phyloP scores from a whole-genome alignment of 2,797 vertebrate genomes.

The Alectoris magna region DNA sequence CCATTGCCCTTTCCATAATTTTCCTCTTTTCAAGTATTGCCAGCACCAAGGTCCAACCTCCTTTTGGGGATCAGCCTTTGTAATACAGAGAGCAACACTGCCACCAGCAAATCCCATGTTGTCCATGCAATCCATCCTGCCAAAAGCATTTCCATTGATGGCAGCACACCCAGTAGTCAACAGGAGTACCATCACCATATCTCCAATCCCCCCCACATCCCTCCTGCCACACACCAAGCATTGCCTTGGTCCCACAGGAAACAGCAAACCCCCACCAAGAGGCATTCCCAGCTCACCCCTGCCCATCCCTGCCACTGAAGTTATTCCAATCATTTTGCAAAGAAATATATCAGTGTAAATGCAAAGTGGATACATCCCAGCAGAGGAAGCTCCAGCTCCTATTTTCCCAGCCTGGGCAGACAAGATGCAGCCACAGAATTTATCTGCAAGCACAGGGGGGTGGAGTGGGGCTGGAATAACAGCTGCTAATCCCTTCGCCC shows the following conservation, averaged over 20 bases:
- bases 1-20: rapidly evolving
- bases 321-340: background rate
- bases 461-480: background rate
- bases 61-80: background rate
- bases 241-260: background rate
- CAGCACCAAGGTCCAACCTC: background rate
- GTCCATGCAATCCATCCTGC: background rate
- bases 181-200: rapidly evolving
- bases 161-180: background rate
- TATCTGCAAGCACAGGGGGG: background rate
- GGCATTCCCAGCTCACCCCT: background rate
- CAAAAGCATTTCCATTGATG: rapidly evolving
- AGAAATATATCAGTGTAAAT: background rate
- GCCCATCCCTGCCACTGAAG: rapidly evolving
- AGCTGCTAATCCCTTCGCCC: background rate
- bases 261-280: rapidly evolving
- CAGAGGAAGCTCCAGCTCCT: rapidly evolving
- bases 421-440: background rate
- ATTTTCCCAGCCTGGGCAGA: background rate
- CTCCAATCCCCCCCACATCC: background rate
- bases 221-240: background rate
- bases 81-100: rapidly evolving
- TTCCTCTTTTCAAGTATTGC: background rate
- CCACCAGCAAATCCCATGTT: background rate
- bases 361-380: rapidly evolving